Evolutionary conservation across 2,113 vertebrate species (phyloP).

Genomic region (Pelvicachromis taeniatus): DNA sequence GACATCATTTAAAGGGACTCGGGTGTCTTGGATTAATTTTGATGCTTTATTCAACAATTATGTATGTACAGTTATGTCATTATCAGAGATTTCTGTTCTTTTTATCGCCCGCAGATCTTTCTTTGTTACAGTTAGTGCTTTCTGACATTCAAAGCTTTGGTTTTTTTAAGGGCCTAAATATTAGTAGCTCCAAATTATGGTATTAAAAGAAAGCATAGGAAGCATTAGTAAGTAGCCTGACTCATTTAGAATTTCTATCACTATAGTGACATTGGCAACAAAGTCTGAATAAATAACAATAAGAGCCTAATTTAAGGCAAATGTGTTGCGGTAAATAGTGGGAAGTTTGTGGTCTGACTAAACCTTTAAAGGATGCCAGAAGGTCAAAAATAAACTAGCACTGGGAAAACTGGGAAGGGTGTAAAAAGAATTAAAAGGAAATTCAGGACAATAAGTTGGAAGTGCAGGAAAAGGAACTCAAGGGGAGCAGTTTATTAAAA

Average conservation of each 20-base stretch:
- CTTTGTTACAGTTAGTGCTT: not conserved
- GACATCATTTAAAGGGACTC: not conserved
- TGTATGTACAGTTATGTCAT: not conserved
- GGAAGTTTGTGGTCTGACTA: slow-evolving; percentile 44
- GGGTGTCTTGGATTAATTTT: not conserved
- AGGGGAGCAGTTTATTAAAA: slow-evolving; percentile 52
- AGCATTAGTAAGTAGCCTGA: slow-evolving; percentile 6
- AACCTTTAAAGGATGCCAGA: slow-evolving; percentile 37
- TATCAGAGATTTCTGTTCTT: not conserved
- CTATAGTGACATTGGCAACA: not conserved
- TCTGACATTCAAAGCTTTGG: not conserved
- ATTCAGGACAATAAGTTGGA: slow-evolving; percentile 45
- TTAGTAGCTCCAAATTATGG: not conserved
- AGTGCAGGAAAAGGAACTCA: slow-evolving; percentile 35
- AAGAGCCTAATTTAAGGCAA: slow-evolving; percentile 5
- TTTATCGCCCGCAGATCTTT: not conserved
- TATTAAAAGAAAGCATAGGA: not conserved
- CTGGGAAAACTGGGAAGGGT: slow-evolving; percentile 53
- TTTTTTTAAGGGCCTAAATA: not conserved
- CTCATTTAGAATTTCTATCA: not conserved
- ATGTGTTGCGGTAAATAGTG: slow-evolving; percentile 36
- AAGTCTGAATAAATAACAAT: not conserved
- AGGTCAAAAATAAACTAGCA: slow-evolving; percentile 39
- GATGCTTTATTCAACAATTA: not conserved
- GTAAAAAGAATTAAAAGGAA: slow-evolving; percentile 50